Evolutionary conservation across 2,113 vertebrate species (phyloP).

Genomic region (Grallaria varia): DNA sequence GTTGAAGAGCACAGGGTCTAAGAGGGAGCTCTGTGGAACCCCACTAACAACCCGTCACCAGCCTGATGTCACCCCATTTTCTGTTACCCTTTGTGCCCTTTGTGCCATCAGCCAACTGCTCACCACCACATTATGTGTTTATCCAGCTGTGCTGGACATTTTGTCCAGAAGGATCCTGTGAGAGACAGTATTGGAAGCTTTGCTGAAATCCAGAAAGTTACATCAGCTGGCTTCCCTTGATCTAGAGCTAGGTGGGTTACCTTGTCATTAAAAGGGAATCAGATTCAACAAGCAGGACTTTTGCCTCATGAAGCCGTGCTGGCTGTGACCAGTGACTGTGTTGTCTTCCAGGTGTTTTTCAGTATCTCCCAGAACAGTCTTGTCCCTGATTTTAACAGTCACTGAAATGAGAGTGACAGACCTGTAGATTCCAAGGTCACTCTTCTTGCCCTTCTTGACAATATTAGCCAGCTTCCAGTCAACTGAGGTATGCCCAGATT

Average conservation of each 20-base stretch:
- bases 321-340: neutral
- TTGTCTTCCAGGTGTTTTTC: neutral
- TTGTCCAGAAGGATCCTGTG: neutral
- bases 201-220: neutral
- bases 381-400: neutral
- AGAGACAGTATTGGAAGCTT: accelerated
- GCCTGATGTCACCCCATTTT: accelerated
- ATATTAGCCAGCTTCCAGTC: neutral
- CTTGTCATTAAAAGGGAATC: neutral
- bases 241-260: neutral
- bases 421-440: neutral
- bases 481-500: neutral
- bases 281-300: neutral
- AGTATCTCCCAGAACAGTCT: neutral
- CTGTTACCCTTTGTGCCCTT: neutral
- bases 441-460: neutral
- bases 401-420: neutral
- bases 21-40: neutral
- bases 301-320: neutral
- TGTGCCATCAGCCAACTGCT: neutral
- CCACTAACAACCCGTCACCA: neutral
- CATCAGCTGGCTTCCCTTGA: neutral
- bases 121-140: neutral
- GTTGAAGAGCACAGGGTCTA: neutral
- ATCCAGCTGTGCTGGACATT: neutral